Evolutionary conservation across 2,888 invertebrate genomes (phyloP).

Genomic region (Choristoneura rosaceana): DNA sequence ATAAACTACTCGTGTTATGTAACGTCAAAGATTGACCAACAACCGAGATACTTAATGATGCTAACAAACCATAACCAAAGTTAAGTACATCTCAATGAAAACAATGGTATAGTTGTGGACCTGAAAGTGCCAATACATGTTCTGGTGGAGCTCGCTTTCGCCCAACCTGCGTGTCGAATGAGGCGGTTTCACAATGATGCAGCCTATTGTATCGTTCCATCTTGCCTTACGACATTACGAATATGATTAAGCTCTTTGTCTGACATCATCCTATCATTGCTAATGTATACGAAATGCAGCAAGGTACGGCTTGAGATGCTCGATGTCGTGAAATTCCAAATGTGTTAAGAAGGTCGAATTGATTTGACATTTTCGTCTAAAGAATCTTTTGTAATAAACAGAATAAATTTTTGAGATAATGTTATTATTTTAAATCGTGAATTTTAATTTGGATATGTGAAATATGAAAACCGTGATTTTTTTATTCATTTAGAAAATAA

Average conservation of each 20-base stretch:
- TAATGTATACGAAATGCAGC: constrained; percentile 30
- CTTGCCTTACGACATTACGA: constrained; percentile 78
- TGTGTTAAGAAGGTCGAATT: constrained; percentile 30
- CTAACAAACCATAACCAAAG: constrained; percentile 65
- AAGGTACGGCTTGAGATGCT: constrained; percentile 2
- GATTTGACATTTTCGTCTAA: constrained; percentile 33
- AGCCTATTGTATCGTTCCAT: constrained; percentile 80
- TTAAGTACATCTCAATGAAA: constrained; percentile 68
- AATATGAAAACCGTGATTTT: no score
- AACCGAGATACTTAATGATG: constrained; percentile 44
- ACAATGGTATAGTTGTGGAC: constrained; percentile 67
- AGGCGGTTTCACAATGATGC: constrained; percentile 75
- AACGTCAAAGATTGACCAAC: constrained; percentile 41
- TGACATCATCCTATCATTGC: constrained; percentile 65
- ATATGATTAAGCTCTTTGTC: constrained; percentile 81
- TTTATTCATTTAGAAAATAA: no score
- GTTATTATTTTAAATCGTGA: neutral
- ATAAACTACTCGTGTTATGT: constrained; percentile 28
- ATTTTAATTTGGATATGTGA: neutral
- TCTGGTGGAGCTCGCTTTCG: constrained; percentile 76
- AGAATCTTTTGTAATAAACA: constrained; percentile 28
- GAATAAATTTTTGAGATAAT: constrained; percentile 19
- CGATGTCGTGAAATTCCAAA: constrained; percentile 28
- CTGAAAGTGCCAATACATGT: constrained; percentile 69
- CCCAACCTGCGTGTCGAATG: constrained; percentile 78